phyloP scores from a whole-genome alignment of 2,888 invertebrate species.

The Tortricodes alternella region DNA sequence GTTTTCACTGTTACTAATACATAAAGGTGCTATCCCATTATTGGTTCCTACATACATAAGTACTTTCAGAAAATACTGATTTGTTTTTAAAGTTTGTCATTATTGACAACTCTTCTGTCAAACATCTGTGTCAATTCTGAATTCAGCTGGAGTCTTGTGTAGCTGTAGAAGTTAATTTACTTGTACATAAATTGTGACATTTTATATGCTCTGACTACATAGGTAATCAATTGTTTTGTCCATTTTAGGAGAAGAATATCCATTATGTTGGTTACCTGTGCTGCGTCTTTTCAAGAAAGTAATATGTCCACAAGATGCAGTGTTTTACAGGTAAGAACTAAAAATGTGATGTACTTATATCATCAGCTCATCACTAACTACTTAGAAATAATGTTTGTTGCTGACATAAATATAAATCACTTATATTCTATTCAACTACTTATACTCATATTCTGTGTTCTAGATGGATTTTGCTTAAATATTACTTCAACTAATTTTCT shows the following conservation, averaged over 20 bases:
- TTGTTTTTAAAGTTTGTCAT: constrained; percentile 37
- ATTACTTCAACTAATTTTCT: too few species aligned
- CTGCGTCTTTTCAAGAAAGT: neutral
- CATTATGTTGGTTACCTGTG: constrained; percentile 2
- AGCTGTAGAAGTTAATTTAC: constrained; percentile 4
- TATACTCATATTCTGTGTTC: too few species aligned
- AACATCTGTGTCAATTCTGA: constrained; percentile 40
- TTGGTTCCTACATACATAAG: neutral
- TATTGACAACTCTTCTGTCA: constrained; percentile 55
- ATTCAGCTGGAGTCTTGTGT: constrained; percentile 8
- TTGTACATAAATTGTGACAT: too few species aligned
- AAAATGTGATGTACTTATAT: neutral
- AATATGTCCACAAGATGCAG: neutral
- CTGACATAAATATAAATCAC: too few species aligned
- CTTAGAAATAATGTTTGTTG: neutral
- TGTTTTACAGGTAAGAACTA: constrained; percentile 13
- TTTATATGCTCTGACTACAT: too few species aligned
- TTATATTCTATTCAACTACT: too few species aligned
- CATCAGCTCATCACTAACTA: neutral
- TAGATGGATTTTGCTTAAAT: too few species aligned
- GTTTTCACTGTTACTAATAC: too few species aligned
- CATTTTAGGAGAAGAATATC: constrained; percentile 8
- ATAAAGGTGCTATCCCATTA: too few species aligned
- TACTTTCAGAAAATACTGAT: constrained; percentile 8
- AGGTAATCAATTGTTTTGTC: neutral